Evolutionary conservation across 2,113 vertebrate species (phyloP).

Genomic region (Phyllostomus discolor): DNA sequence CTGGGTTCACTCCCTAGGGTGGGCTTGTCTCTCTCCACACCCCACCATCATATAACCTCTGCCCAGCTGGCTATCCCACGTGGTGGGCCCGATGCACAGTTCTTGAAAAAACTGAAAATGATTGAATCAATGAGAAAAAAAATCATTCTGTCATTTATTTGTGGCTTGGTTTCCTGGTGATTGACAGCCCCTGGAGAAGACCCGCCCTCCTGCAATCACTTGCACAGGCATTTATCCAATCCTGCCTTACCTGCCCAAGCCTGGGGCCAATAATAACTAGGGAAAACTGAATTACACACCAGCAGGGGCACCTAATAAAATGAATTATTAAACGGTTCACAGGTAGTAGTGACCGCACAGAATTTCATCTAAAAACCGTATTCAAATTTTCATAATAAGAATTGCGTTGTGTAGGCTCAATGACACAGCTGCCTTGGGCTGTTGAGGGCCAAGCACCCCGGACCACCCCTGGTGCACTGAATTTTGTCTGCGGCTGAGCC

Average conservation of each 20-base stretch:
- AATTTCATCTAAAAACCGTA: not conserved
- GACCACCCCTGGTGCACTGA: not conserved
- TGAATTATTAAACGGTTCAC: not conserved
- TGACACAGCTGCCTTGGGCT: not conserved
- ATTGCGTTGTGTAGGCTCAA: too few species aligned
- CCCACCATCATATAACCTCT: not conserved
- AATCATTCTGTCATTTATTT: not conserved
- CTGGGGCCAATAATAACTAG: not conserved
- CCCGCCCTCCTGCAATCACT: not conserved
- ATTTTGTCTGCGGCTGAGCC: not conserved
- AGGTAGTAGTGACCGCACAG: not conserved
- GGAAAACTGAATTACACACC: not conserved
- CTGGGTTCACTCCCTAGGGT: too few species aligned
- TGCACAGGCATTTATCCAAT: not conserved
- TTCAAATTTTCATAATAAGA: too few species aligned
- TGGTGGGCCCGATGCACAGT: not conserved
- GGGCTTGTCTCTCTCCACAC: not conserved
- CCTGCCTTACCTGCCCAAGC: not conserved
- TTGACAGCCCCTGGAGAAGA: not conserved
- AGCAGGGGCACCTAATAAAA: not conserved
- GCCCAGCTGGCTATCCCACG: rapidly evolving
- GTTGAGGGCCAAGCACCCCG: not conserved
- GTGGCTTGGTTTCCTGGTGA: not conserved
- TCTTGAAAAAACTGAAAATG: not conserved
- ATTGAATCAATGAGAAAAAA: not conserved